phyloP scores from a whole-genome alignment of 92 coral and sea anemone species.

The Meandrina meandrites region DNA sequence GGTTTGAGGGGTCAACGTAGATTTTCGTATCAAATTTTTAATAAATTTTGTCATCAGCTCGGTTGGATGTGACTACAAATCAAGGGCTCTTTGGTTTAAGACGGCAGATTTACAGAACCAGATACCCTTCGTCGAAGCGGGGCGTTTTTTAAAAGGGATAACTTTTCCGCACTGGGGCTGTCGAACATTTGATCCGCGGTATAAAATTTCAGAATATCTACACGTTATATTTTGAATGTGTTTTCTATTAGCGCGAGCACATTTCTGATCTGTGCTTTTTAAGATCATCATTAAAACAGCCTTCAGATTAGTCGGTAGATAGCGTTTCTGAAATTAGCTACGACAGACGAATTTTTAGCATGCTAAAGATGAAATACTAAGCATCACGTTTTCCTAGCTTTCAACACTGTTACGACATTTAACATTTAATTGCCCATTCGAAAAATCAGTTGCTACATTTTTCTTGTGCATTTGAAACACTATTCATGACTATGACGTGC shows the following conservation, averaged over 20 bases:
- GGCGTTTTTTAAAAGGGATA: not conserved
- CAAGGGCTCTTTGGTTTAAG: not conserved
- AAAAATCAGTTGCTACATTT: not conserved
- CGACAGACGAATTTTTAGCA: not conserved
- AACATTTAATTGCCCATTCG: not conserved
- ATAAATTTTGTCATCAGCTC: conserved; percentile 16
- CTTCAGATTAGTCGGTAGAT: not conserved
- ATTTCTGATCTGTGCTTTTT: not conserved
- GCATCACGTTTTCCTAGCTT: not conserved
- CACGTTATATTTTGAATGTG: not conserved
- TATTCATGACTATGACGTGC: not conserved
- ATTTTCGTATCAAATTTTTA: not conserved
- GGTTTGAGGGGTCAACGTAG: not conserved
- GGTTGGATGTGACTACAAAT: not conserved
- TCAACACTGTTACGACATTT: conserved; percentile 1
- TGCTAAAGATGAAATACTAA: too few relatives aligned
- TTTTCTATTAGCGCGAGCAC: not conserved
- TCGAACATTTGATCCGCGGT: conserved; percentile 8
- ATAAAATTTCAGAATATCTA: conserved; percentile 10
- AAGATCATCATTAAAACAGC: conserved; percentile 3
- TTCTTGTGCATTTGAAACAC: not conserved
- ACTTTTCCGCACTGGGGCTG: not conserved
- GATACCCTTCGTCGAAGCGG: not conserved
- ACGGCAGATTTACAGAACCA: not conserved
- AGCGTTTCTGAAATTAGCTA: not conserved